A percentile compares a stretch with the other conserved stretches of the same genome.
phyloP scores from a whole-genome alignment of 2,113 vertebrate genomes.

The Sturnus vulgaris region DNA sequence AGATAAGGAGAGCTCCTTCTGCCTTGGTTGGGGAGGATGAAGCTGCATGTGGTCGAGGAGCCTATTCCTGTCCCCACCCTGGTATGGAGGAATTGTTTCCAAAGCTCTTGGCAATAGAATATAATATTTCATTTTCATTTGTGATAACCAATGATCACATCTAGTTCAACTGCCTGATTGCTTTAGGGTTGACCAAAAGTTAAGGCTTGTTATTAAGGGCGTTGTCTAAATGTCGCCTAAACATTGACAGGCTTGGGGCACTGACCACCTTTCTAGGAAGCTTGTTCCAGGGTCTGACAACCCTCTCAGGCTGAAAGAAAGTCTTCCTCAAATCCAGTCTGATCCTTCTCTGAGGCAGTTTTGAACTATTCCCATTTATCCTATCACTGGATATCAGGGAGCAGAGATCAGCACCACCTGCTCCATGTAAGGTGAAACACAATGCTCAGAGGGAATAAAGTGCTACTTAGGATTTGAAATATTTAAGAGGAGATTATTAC shows the following conservation, averaged over 20 bases:
- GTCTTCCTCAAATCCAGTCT: background rate
- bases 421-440: background rate
- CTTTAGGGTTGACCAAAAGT: background rate
- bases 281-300: background rate
- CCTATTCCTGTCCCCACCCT: background rate
- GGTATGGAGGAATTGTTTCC: background rate
- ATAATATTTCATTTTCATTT: background rate
- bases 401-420: background rate
- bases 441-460: background rate
- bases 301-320: background rate
- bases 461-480: conserved; percentile 8
- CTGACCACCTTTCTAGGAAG: background rate
- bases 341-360: background rate
- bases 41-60: accelerated
- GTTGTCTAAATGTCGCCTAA: background rate
- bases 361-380: background rate
- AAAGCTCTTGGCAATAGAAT: background rate
- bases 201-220: background rate
- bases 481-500: background rate
- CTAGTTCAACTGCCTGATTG: background rate
- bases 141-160: background rate
- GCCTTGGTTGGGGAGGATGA: background rate
- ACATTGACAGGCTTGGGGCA: background rate
- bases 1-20: background rate
- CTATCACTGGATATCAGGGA: background rate